Evolutionary conservation across 2,888 invertebrate species (phyloP), one percentile per base, ranked within the genome.

Genomic region (Agriotes lineatus): DNA sequence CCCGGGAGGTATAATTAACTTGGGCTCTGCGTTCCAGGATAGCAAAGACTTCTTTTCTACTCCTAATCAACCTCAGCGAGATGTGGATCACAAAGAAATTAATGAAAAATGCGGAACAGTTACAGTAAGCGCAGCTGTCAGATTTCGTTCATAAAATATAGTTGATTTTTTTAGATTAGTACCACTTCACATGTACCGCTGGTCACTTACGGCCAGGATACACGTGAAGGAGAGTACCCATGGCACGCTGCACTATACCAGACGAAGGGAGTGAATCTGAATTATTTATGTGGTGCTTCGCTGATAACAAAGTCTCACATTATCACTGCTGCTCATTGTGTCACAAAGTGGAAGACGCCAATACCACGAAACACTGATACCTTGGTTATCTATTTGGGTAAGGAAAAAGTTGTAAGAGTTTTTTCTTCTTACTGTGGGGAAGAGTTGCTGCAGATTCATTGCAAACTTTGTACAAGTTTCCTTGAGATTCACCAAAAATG

Each of bases 161-260:
- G n/a, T n/a, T n/a, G n/a, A n/a, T n/a, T n/a, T n/a, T n/a, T n/a
- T n/a, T n/a, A n/a, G n/a, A n/a, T n/a, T n/a, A n/a, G n/a, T n/a
- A n/a, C n/a, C n/a, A n/a, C n/a, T n/a, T n/a, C n/a, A n/a, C n/a
- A 14, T 20, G 85, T 85, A 60, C 88, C 89, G 0, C 80, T 90
- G 63, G 88, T 91, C 58, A 87, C 89, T 7, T 85, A 88, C 66
- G 90, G 90, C 0, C 86, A 86, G 16, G 85, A 86, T 0, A 89
- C 90, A 0, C 79, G 85, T 45, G 88, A 88, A 73, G 90, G 90
- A 0, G 88, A 90, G 76, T 90, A 89, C 89, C 91, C 91, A 0
- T 91, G 91, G 91, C 90, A 91, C 79, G 88, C 87, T 14, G 90
- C 90, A 0, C 79, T 90, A 0, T 90, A 90, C 78, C 87, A 77